Percentiles rank a stretch among this genome's conserved stretches.
Conservation (phyloP, 2,113 vertebrate genomes). For the Notarius quadriscutis region DNA sequence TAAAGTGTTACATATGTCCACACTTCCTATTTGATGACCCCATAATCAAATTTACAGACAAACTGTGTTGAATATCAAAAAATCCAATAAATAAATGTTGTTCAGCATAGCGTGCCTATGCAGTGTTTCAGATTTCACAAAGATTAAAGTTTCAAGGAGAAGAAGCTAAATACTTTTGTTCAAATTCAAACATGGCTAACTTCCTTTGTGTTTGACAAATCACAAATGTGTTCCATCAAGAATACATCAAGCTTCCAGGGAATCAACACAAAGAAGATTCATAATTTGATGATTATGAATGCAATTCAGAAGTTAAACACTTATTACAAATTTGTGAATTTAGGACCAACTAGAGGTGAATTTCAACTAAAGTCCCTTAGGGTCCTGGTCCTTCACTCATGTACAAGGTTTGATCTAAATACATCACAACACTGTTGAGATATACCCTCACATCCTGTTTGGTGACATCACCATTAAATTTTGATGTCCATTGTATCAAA, state of each 20-base stretch:
- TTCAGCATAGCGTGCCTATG: neutral
- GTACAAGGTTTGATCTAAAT: neutral
- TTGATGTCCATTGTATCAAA: neutral
- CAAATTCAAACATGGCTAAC: no score
- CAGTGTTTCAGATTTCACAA: neutral
- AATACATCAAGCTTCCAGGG: no score
- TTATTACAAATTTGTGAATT: neutral
- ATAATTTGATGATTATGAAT: no score
- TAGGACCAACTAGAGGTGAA: neutral
- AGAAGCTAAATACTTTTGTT: no score
- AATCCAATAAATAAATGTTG: neutral
- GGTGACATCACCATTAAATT: neutral
- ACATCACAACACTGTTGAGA: neutral
- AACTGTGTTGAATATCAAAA: neutral
- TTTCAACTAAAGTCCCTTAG: neutral
- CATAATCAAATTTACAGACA: neutral
- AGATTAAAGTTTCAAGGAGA: neutral
- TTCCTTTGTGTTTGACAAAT: no score
- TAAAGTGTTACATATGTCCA: neutral
- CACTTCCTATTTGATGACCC: neutral
- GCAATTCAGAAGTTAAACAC: no score
- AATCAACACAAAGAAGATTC: no score
- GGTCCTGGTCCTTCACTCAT: neutral
- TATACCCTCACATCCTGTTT: no score
- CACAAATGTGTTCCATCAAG: no score